A percentile compares a stretch with the other conserved stretches of the same genome.
phyloP scores from a whole-genome alignment of 1,140 invertebrate species.

The Pantala flavescens region DNA sequence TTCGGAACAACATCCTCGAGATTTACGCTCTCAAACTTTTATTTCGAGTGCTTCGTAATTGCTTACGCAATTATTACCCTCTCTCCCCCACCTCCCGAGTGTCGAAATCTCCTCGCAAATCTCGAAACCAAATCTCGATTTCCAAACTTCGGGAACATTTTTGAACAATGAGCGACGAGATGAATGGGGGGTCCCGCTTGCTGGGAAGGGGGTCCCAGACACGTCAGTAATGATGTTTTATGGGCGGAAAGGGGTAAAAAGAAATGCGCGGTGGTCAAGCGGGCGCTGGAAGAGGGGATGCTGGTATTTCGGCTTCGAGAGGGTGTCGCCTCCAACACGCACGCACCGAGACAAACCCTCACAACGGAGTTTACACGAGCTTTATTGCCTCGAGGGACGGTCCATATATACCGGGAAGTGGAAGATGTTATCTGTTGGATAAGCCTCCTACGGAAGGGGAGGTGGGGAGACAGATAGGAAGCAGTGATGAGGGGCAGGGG shows the following conservation, averaged over 20 bases:
- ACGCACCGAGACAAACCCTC: neutral
- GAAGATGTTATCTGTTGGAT: neutral
- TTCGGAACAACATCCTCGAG: too few species aligned
- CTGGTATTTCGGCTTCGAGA: too few species aligned
- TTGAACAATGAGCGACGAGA: neutral
- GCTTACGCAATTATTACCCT: too few species aligned
- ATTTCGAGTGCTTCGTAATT: too few species aligned
- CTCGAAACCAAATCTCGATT: too few species aligned
- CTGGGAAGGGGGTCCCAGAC: neutral
- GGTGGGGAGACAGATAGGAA: neutral
- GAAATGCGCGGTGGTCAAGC: neutral
- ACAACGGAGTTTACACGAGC: neutral
- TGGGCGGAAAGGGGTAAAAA: neutral
- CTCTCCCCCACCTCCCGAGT: too few species aligned
- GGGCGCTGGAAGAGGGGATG: neutral
- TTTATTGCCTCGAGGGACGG: neutral
- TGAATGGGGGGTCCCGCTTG: neutral
- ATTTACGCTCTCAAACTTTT: too few species aligned
- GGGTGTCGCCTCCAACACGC: too few species aligned
- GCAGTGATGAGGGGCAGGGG: neutral
- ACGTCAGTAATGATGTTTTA: conserved; percentile 3
- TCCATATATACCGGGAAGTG: conserved; percentile 1
- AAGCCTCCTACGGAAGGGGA: neutral
- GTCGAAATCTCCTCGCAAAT: too few species aligned
- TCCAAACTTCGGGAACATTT: too few species aligned